phyloP scores from a whole-genome alignment of 2,113 vertebrate species.

The Anas platyrhynchos region DNA sequence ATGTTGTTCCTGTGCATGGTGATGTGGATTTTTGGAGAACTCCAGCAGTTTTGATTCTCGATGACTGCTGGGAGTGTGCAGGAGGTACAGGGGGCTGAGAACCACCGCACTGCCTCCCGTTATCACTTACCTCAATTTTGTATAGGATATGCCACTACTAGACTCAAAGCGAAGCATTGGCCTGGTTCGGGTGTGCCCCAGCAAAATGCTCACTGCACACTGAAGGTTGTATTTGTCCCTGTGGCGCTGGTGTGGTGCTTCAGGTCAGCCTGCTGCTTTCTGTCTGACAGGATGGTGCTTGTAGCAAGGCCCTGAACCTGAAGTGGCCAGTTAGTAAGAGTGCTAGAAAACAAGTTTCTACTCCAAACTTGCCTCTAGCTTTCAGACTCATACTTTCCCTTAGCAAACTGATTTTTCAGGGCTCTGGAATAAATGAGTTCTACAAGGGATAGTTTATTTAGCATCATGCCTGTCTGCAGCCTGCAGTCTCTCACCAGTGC shows the following conservation, averaged over 20 bases:
- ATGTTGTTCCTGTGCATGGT: not conserved
- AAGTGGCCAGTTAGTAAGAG: not conserved
- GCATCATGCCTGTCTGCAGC: not conserved
- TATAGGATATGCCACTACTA: not conserved
- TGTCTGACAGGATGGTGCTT: not conserved
- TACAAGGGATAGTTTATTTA: not conserved
- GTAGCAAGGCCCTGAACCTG: not conserved
- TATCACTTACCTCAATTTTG: not conserved
- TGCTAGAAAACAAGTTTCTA: not conserved
- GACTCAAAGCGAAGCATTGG: not conserved
- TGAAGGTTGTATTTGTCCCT: fast-evolving
- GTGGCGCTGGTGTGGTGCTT: fast-evolving
- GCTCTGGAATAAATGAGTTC: not conserved
- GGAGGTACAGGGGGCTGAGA: not conserved
- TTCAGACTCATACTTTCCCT: not conserved
- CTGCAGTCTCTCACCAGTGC: not conserved
- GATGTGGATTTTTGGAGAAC: not conserved
- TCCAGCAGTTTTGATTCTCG: not conserved
- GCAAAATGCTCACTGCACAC: not conserved
- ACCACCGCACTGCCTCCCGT: fast-evolving
- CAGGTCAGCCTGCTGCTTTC: not conserved
- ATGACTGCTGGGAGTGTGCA: not conserved
- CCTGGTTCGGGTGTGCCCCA: not conserved
- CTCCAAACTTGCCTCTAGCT: not conserved
- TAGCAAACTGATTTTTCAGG: not conserved